Evolutionary conservation across 2,113 vertebrate genomes (phyloP).

Genomic region (Etheostoma spectabile): DNA sequence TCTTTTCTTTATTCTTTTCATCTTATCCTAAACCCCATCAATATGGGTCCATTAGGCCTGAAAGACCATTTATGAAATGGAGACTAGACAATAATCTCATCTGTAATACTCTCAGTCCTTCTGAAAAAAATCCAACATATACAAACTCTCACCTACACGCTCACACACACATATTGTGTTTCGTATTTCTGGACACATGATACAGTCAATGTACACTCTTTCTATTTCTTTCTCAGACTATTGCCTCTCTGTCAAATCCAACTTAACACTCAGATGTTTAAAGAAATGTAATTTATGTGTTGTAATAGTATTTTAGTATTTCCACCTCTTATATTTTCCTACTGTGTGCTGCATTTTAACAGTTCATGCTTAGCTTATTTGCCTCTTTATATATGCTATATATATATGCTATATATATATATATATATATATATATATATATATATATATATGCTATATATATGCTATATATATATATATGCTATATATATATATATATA

Average conservation of each 20-base stretch:
- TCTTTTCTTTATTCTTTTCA: neutral
- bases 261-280: constrained; percentile 19
- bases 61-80: constrained; percentile 14
- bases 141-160: constrained; percentile 1
- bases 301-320: constrained; percentile 28
- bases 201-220: neutral
- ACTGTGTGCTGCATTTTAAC: neutral
- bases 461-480: no score
- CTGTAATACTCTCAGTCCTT: constrained; percentile 9
- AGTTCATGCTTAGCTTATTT: neutral
- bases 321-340: neutral
- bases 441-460: no score
- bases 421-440: no score
- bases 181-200: no score
- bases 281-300: constrained; percentile 36
- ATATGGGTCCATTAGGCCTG: neutral
- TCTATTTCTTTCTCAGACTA: constrained; percentile 11
- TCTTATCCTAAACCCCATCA: neutral
- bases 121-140: neutral
- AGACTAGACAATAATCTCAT: constrained; percentile 7
- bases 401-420: no score
- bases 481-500: no score
- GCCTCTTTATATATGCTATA: neutral
- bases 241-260: constrained; percentile 31
- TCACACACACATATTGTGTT: constrained; percentile 11